Conservation (phyloP, 1,140 invertebrate genomes). For the Vanessa atalanta region DNA sequence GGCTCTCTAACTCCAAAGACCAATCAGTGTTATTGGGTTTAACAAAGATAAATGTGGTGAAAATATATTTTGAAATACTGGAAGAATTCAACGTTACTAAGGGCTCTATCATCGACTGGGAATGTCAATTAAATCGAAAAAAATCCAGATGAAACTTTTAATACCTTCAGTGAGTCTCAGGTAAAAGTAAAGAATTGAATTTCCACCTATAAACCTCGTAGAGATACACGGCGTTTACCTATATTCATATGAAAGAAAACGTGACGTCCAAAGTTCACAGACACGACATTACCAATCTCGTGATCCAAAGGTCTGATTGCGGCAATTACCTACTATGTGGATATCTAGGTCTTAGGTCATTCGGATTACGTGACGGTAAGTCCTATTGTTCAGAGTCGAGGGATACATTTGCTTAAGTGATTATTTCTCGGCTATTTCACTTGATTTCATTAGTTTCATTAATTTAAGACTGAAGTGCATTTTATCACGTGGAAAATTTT, state of each 20-base stretch:
- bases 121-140: no score
- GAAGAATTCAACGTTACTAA: no score
- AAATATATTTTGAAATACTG: no score
- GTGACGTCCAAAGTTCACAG: slow-evolving; percentile 7
- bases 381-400: slow-evolving; percentile 6
- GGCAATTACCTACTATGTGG: slow-evolving; percentile 20
- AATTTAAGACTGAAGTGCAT: background rate
- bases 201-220: no score
- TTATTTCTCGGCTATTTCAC: background rate
- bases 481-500: background rate
- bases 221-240: no score
- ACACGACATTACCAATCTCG: slow-evolving; percentile 8
- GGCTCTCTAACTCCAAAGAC: no score
- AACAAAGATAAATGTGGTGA: no score
- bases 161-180: no score
- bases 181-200: no score
- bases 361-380: slow-evolving; percentile 16
- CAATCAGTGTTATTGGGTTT: no score
- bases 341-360: slow-evolving; percentile 28
- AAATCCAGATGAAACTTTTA: no score
- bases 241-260: background rate
- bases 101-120: no score
- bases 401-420: slow-evolving; percentile 2
- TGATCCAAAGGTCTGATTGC: slow-evolving; percentile 21
- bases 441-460: background rate